A percentile compares a stretch with the other conserved stretches of the same genome.
phyloP scores from a whole-genome alignment of 1,140 invertebrate species.

The Drosophila auraria region DNA sequence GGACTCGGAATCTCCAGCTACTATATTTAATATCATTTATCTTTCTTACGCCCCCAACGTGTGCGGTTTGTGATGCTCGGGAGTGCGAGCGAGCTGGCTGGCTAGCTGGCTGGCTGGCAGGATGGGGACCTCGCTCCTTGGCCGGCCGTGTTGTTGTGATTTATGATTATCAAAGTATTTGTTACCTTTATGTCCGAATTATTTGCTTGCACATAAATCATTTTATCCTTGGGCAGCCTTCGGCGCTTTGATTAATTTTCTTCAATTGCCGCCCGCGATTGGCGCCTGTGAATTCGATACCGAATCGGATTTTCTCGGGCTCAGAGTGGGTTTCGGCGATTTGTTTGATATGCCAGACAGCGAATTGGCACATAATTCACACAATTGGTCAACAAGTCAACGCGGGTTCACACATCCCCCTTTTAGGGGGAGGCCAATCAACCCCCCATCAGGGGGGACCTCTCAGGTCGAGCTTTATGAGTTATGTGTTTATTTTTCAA shows the following conservation, averaged over 20 bases:
- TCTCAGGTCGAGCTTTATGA: slow-evolving; percentile 10
- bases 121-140: neutral
- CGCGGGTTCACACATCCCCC: neutral
- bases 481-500: slow-evolving; percentile 44
- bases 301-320: neutral
- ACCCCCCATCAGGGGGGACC: neutral
- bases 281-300: slow-evolving; percentile 37
- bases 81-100: slow-evolving; percentile 6
- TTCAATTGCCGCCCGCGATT: slow-evolving; percentile 71
- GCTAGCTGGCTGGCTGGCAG: neutral
- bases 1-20: slow-evolving; percentile 39
- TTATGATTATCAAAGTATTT: slow-evolving; percentile 83
- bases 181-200: slow-evolving; percentile 82
- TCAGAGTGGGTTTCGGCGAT: neutral
- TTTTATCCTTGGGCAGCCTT: slow-evolving; percentile 49
- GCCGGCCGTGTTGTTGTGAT: slow-evolving; percentile 62
- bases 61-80: slow-evolving; percentile 64
- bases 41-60: slow-evolving; percentile 73
- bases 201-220: slow-evolving; percentile 81
- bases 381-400: slow-evolving; percentile 63
- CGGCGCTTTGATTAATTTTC: slow-evolving; percentile 77
- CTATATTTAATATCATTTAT: slow-evolving; percentile 83
- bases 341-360: slow-evolving; percentile 64
- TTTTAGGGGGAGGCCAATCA: slow-evolving; percentile 3
- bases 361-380: slow-evolving; percentile 68